Conservation (phyloP, 2,888 invertebrate species). For the Diadromus collaris region DNA sequence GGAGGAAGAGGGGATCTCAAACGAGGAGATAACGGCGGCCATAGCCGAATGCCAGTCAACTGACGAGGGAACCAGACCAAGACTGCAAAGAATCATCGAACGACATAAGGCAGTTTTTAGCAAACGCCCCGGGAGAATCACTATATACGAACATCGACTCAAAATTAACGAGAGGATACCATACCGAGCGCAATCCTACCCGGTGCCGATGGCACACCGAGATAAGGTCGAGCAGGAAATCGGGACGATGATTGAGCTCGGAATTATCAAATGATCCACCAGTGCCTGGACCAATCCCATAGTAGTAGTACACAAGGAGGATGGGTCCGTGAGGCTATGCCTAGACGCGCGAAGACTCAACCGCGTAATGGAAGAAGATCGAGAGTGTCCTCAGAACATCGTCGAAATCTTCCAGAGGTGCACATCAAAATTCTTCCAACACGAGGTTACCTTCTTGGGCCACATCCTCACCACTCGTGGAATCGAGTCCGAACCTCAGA, state of each 20-base stretch:
- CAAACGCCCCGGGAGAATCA: background rate
- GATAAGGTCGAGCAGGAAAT: background rate
- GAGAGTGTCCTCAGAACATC: background rate
- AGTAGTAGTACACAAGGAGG: background rate
- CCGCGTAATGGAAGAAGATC: background rate
- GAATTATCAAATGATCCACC: background rate
- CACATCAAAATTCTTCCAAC: conserved; percentile 60
- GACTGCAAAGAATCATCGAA: background rate
- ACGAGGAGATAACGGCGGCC: background rate
- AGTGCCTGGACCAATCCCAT: background rate
- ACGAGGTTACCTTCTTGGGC: conserved; percentile 64
- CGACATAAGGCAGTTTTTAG: background rate
- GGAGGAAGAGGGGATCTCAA: background rate
- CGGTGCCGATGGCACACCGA: conserved; percentile 1
- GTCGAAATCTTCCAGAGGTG: background rate
- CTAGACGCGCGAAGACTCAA: background rate
- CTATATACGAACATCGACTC: background rate
- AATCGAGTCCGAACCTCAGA: conserved; percentile 62
- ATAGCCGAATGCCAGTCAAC: background rate
- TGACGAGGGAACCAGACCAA: background rate
- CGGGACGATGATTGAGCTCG: background rate
- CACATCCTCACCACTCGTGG: conserved; percentile 61
- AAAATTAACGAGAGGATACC: background rate
- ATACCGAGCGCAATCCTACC: background rate
- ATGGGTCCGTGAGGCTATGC: background rate